These are phyloP conservation scores for Halotydeus destructor DNA, from an alignment of 1,140 invertebrate genomes.

Conservation along the genomic window DNA sequence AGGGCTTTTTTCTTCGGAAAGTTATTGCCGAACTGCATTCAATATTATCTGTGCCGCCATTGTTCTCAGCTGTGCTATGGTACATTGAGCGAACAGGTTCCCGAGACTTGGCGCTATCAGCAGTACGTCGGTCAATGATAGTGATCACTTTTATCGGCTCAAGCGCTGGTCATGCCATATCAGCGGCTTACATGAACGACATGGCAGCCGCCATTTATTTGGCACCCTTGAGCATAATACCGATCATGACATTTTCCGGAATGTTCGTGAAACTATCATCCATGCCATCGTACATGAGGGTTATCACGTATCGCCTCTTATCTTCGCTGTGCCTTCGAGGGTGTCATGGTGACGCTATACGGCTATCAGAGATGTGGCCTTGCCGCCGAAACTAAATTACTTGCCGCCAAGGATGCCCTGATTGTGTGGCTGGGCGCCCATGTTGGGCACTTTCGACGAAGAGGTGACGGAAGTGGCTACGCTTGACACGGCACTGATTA, in stretches of 20 bases:
- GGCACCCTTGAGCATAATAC: constrained; percentile 65
- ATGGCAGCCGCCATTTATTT: constrained; percentile 48
- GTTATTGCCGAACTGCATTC: constrained; percentile 3
- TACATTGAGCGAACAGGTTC: constrained; percentile 20
- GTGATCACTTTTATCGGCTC: constrained; percentile 78
- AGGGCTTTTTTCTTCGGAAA: not conserved
- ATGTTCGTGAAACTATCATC: constrained; percentile 84
- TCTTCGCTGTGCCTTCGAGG: constrained; percentile 63
- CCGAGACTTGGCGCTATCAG: constrained; percentile 32
- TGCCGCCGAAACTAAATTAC: too few species aligned
- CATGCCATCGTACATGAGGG: constrained; percentile 69
- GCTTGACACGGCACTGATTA: too few species aligned
- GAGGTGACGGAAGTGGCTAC: too few species aligned
- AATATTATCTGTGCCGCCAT: not conserved
- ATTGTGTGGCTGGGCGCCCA: too few species aligned
- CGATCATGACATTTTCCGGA: constrained; percentile 62
- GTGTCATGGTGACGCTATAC: too few species aligned
- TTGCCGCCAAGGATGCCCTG: too few species aligned
- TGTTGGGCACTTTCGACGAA: too few species aligned
- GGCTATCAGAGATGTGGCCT: too few species aligned
- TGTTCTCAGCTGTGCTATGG: not conserved
- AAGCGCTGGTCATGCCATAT: constrained; percentile 42
- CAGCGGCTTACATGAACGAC: not conserved
- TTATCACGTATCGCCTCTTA: constrained; percentile 76
- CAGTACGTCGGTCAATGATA: not conserved